These are phyloP conservation scores for Muntiacus reevesi DNA, from an alignment of 2,113 vertebrate species.

Conservation along the genomic window DNA sequence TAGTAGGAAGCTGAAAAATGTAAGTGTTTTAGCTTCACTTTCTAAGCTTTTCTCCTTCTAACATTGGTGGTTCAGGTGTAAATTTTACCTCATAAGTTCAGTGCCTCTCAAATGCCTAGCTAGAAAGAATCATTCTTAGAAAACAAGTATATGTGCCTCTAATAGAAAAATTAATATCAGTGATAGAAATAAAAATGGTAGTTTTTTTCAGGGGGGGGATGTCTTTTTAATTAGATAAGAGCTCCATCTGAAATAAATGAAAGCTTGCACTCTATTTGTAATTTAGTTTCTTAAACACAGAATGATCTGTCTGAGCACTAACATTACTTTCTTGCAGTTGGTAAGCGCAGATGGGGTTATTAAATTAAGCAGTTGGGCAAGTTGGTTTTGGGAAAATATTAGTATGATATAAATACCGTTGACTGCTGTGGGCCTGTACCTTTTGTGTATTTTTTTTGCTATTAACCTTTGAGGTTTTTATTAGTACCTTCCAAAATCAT, in stretches of 20 bases:
- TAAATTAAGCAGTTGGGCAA: slow-evolving; percentile 21
- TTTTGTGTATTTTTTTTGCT: slow-evolving; percentile 20
- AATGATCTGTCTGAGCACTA: background rate
- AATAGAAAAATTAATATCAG: background rate
- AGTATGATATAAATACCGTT: background rate
- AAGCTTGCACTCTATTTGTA: background rate
- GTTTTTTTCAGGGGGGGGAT: background rate
- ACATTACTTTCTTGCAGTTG: background rate
- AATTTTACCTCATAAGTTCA: slow-evolving; percentile 25
- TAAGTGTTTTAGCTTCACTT: slow-evolving; percentile 84
- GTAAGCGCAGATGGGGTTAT: background rate
- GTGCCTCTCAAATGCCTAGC: background rate
- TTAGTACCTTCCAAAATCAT: background rate
- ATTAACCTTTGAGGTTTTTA: slow-evolving; percentile 5
- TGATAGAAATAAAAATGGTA: slow-evolving; percentile 2
- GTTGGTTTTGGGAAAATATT: slow-evolving; percentile 41
- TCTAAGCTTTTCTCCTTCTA: slow-evolving; percentile 19
- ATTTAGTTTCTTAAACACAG: background rate
- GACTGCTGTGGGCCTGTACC: background rate
- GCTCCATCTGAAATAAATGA: background rate
- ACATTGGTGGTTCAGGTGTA: slow-evolving; percentile 19
- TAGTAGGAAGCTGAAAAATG: slow-evolving; percentile 95
- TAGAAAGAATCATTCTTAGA: background rate
- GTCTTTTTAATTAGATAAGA: slow-evolving; percentile 36
- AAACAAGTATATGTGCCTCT: background rate